Evolutionary conservation across 2,113 vertebrate genomes (phyloP), one percentile per base, ranked within the genome.

Genomic region (Percina caprodes): DNA sequence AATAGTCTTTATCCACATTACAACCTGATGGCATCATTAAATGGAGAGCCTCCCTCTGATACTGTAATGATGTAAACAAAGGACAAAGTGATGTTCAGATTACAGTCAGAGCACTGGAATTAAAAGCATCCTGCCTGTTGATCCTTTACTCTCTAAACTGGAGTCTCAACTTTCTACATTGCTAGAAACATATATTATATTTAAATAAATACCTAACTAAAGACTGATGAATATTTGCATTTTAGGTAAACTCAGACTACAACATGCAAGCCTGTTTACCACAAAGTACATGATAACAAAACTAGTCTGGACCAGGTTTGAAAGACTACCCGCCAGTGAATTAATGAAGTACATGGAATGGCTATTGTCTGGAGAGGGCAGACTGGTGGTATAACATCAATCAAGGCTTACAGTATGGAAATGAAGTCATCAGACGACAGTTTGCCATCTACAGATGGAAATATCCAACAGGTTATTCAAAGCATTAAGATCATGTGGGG

Each of bases 1-100:
- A 91, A 90, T 83, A 79, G 84, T 84, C 67, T 81, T 77, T 82
- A 73, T 89, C 80, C 71, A 79, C 83, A 82, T 85, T 62, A 54
- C 26, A 23, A 68, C 35, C 73, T 51, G 30, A 91, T 85, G 67
- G 60, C 52, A 71, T 88, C 69, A 63, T 77, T 84, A 83, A 86
- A 66, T 33, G 75, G 63, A 86, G 68, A 72, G 79, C 79, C 39
- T 77, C 69, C 68, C 66, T 86, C 58, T 52, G 77, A 82, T 61
- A 77, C 83, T 65, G 12, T 2, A 49, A 30, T 72, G 83, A 90
- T 88, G 89, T 89, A 90, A 91, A 92, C 81, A 92, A 80, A 86
- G 66, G 71, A 69, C 46, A 72, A 77, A 75, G 58, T 51, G 26
- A 82, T 83, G 81, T 78, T 92, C 39, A 67, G 54, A 80, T 83